Evolutionary conservation across 2,113 vertebrate species (phyloP).

Genomic region (Gulo gulo): DNA sequence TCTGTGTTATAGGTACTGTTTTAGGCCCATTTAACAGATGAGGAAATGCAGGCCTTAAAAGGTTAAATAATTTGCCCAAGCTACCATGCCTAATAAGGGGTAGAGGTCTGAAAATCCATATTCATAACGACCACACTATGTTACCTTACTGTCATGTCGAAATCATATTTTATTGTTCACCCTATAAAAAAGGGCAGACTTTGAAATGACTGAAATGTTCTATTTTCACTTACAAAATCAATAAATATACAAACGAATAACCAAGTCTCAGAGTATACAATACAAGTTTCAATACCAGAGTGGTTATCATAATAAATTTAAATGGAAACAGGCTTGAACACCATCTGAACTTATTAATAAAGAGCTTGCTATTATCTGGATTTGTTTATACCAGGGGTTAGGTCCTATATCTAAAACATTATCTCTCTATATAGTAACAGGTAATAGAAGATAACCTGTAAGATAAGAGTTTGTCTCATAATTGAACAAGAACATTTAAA

Average conservation of each 20-base stretch:
- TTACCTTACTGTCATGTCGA: not conserved
- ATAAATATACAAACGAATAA: constrained; percentile 47
- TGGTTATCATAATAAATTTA: constrained; percentile 12
- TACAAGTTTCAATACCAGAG: not conserved
- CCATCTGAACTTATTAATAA: not conserved
- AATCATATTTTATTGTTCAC: constrained; percentile 28
- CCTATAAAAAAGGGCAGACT: not conserved
- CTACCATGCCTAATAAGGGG: not conserved
- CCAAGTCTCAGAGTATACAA: constrained; percentile 7
- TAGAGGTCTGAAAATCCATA: constrained; percentile 9
- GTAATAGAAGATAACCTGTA: not conserved
- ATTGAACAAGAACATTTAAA: constrained; percentile 13
- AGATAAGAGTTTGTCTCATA: not conserved
- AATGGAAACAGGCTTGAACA: constrained; percentile 17
- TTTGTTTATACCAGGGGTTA: constrained; percentile 17
- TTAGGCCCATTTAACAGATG: not conserved
- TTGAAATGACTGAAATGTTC: constrained; percentile 61
- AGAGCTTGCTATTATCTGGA: not conserved
- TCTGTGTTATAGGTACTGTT: not conserved
- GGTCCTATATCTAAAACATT: constrained; percentile 19
- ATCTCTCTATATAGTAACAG: not conserved
- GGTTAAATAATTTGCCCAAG: not conserved
- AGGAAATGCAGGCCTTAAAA: constrained; percentile 10
- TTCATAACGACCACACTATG: not conserved
- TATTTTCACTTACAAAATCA: constrained; percentile 11